Evolutionary conservation across 2,797 vertebrate species (phyloP).

Genomic region (Sebastes steindachneri): DNA sequence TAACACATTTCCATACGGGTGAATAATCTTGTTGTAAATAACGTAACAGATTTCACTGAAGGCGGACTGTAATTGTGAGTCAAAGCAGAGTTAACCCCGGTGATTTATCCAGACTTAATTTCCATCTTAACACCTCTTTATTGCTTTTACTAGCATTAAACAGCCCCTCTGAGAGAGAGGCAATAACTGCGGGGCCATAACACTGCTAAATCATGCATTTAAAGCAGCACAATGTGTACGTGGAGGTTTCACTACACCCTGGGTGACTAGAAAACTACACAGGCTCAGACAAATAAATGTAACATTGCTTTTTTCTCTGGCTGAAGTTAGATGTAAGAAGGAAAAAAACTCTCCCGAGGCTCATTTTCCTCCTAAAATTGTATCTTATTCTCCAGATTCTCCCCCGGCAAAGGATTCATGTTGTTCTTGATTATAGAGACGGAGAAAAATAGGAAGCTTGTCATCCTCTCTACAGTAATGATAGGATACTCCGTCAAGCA

Average conservation of each 20-base stretch:
- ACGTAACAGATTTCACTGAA: constrained; percentile 52
- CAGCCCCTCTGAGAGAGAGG: constrained; percentile 61
- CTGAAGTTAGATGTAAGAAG: not conserved
- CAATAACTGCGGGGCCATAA: constrained; percentile 68
- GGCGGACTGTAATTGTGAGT: constrained; percentile 55
- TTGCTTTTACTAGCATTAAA: constrained; percentile 75
- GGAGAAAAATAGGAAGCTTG: constrained; percentile 56
- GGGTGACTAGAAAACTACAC: constrained; percentile 29
- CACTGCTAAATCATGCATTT: constrained; percentile 71
- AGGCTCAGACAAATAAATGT: constrained; percentile 38
- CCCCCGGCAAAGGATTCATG: constrained; percentile 28
- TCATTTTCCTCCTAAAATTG: constrained; percentile 41
- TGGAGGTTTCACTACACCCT: constrained; percentile 42
- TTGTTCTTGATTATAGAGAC: constrained; percentile 60
- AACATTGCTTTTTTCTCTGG: constrained; percentile 10
- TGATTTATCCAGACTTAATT: constrained; percentile 76
- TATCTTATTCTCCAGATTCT: constrained; percentile 51
- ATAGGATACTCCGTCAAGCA: constrained; percentile 67
- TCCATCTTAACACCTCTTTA: constrained; percentile 74
- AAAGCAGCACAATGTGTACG: constrained; percentile 43
- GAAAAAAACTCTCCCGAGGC: not conserved
- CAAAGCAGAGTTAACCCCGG: constrained; percentile 58
- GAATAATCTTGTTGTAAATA: constrained; percentile 52
- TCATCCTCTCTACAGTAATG: constrained; percentile 60
- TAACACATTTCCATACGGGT: constrained; percentile 21